These are phyloP conservation scores for Huso huso DNA, from an alignment of 2,797 vertebrate genomes.

Conservation along the genomic window DNA sequence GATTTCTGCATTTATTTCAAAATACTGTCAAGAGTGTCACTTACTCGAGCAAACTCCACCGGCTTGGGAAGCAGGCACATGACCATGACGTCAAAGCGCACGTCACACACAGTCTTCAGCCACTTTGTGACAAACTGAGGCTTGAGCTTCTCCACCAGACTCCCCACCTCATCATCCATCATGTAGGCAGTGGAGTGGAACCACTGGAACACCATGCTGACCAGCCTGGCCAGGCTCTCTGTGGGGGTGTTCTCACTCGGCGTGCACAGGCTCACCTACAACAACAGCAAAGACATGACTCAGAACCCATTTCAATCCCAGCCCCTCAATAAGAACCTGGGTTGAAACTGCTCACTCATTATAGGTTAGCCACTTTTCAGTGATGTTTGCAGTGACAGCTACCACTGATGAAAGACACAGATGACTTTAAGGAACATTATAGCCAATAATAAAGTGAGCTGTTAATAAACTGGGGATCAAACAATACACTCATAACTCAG, in stretches of 20 bases:
- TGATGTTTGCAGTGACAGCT: too few species aligned
- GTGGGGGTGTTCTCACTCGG: constrained; percentile 97
- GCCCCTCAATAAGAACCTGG: too few species aligned
- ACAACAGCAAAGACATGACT: constrained; percentile 2
- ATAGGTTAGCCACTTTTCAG: too few species aligned
- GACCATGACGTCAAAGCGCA: constrained; percentile 97
- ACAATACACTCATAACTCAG: too few species aligned
- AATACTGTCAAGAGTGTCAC: constrained; percentile 19
- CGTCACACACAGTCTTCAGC: constrained; percentile 95
- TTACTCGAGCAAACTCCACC: constrained; percentile 94
- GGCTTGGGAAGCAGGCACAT: constrained; percentile 98
- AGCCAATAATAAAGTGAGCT: too few species aligned
- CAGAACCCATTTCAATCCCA: background rate
- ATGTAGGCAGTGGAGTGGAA: constrained; percentile 98
- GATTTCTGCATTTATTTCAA: too few species aligned
- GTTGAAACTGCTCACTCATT: too few species aligned
- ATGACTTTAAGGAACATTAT: too few species aligned
- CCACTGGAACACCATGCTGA: constrained; percentile 99
- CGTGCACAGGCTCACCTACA: constrained; percentile 92
- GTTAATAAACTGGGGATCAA: too few species aligned
- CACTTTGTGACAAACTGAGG: constrained; percentile 98
- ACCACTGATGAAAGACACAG: too few species aligned
- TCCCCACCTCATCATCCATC: constrained; percentile 98
- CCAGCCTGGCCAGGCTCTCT: constrained; percentile 88
- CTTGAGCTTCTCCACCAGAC: constrained; percentile 94